Conservation (phyloP, 64 coral and sea anemone genomes). For the Platygyra sinensis region DNA sequence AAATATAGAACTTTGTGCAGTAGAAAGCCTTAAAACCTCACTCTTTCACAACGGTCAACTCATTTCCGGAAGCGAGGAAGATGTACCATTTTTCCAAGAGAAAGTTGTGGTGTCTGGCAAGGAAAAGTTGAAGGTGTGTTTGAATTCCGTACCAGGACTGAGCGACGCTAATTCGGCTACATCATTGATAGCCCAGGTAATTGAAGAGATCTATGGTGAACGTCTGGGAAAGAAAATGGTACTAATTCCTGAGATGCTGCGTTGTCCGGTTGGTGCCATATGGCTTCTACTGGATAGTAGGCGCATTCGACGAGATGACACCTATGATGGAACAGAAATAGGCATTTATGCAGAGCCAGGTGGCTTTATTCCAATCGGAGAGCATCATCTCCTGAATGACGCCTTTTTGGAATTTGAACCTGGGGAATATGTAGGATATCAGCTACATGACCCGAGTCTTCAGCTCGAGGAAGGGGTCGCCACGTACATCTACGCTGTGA, state of each 20-base stretch:
- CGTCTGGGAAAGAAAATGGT: slow-evolving; percentile 32
- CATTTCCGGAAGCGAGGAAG: slow-evolving; percentile 48
- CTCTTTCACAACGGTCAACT: slow-evolving; percentile 15
- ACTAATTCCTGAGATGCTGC: slow-evolving; percentile 35
- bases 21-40: slow-evolving; percentile 12
- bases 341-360: slow-evolving; percentile 41
- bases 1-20: neutral
- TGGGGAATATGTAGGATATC: slow-evolving; percentile 72
- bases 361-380: slow-evolving; percentile 48
- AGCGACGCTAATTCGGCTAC: too few relatives aligned
- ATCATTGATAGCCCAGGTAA: slow-evolving; percentile 45
- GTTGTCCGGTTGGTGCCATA: slow-evolving; percentile 12
- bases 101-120: neutral
- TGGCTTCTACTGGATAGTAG: slow-evolving; percentile 4
- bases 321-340: neutral
- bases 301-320: slow-evolving; percentile 50
- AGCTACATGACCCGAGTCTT: slow-evolving; percentile 77
- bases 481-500: slow-evolving; percentile 74
- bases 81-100: slow-evolving; percentile 48
- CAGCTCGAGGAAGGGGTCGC: slow-evolving; percentile 40
- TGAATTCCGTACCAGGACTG: neutral
- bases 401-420: slow-evolving; percentile 53
- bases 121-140: slow-evolving; percentile 41
- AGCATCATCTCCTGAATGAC: slow-evolving; percentile 63
- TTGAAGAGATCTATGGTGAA: slow-evolving; percentile 20